Base-by-base conservation (phyloP, 92 coral and sea anemone species). In the Parazoanthus swiftii region DNA sequence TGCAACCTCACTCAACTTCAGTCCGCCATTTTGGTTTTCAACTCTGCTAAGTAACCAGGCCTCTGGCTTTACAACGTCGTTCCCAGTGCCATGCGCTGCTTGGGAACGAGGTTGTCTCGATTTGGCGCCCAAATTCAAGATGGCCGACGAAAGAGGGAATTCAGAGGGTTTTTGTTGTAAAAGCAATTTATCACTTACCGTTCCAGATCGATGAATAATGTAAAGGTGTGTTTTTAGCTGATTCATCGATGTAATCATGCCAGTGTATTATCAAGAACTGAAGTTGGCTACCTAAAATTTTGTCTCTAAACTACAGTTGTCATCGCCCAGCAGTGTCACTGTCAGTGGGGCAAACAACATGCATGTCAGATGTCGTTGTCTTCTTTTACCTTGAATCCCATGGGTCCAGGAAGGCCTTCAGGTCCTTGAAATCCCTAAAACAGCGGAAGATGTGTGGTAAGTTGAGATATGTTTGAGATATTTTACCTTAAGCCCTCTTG, bases 371-470 rank as follows among this genome's bases (percentile, higher is more conserved):
- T 48, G 51, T 48, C 51, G 7, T 48, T 10, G 51, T 76, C 51
- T 21, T 77, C 35, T 26, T 15, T 25, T 72, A 95, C 98, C 98
- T 96, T 95, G 26, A 44, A 33, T 50, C 98, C 98, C 90, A 90
- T 95, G 56, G 92, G 95, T 26, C 98, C 98, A 8, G 91, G 92
- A 43, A 94, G 91, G 36, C 98, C 98, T 91, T 94, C 98, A 3
- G 88, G 89, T 29, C 98, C 98, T 92, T 91, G 95, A 77, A 89
- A 94, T 16, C 98, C 98, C 98, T 96, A 85, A 42, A 81, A 82
- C 37, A 35, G 59, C 3, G 2, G 77, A 68, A 10, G 43, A 65
- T 3, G 51, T 59, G 29, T 81, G 85, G 85, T 58, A 37, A 81
- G 85, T 81, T 37, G 3, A 46, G 10, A 6, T 20, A 37, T 26